Percentiles rank a stretch among this genome's conserved stretches.
Conservation (phyloP, 2,797 vertebrate species). For the Eleutherodactylus coqui region DNA sequence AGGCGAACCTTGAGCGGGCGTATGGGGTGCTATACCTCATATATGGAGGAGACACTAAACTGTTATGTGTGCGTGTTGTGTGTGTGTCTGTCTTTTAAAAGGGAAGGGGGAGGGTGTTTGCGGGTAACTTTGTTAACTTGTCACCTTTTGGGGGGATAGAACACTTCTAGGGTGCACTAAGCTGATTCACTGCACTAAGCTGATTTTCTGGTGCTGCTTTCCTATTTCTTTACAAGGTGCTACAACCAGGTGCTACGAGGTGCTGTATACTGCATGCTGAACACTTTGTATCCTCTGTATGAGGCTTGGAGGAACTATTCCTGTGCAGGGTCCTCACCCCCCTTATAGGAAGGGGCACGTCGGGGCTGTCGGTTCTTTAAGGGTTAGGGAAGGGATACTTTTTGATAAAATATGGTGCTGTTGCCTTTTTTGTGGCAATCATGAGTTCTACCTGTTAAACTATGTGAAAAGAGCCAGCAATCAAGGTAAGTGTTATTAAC, state of each 20-base stretch:
- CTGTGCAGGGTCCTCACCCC: slow-evolving; percentile 14
- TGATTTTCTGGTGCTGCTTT: slow-evolving; percentile 60
- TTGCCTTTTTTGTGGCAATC: slow-evolving; percentile 40
- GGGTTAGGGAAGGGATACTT: slow-evolving; percentile 12
- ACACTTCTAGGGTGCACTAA: slow-evolving; percentile 57
- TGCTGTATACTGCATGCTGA: slow-evolving; percentile 60
- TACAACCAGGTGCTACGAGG: slow-evolving; percentile 61
- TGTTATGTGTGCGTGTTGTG: slow-evolving; percentile 58
- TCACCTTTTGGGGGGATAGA: slow-evolving; percentile 47
- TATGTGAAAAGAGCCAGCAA: slow-evolving; percentile 52
- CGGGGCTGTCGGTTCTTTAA: slow-evolving; percentile 24
- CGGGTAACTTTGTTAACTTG: slow-evolving; percentile 31
- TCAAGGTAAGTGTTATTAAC: slow-evolving; percentile 55
- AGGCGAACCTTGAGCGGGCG: slow-evolving; percentile 26
- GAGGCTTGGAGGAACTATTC: slow-evolving; percentile 6
- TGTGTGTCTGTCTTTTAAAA: slow-evolving; percentile 39
- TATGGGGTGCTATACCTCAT: slow-evolving; percentile 16
- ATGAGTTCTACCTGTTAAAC: slow-evolving; percentile 58
- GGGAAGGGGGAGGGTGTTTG: slow-evolving; percentile 26
- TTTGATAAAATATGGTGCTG: slow-evolving; percentile 60
- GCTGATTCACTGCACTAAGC: slow-evolving; percentile 51
- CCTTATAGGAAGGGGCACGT: slow-evolving; percentile 21
- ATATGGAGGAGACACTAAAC: slow-evolving; percentile 42
- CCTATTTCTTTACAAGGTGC: slow-evolving; percentile 54
- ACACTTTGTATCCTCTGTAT: slow-evolving; percentile 39